Conservation (phyloP, 1,140 invertebrate genomes). For the Drosophila repletoides region DNA sequence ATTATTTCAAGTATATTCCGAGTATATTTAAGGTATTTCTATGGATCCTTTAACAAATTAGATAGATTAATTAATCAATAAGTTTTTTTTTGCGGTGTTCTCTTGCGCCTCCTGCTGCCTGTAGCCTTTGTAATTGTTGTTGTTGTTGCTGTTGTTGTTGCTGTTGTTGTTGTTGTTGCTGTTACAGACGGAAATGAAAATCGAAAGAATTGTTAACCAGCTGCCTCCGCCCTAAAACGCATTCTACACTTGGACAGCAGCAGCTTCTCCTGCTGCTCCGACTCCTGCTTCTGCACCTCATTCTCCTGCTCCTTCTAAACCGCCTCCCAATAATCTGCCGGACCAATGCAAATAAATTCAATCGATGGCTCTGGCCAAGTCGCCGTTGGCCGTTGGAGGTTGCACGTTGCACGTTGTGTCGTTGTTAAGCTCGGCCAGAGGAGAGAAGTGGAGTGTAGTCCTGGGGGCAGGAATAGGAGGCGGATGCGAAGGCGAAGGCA, state of each 20-base stretch:
- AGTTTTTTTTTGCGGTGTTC: too few species aligned
- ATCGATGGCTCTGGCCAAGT: slow-evolving; percentile 64
- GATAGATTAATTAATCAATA: too few species aligned
- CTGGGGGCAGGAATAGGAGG: too few species aligned
- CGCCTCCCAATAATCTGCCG: not conserved
- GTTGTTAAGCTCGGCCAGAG: slow-evolving; percentile 45
- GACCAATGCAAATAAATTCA: slow-evolving; percentile 79
- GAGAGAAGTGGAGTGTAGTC: too few species aligned
- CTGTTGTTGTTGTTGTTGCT: slow-evolving; percentile 49
- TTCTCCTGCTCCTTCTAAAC: slow-evolving; percentile 14
- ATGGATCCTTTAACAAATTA: too few species aligned
- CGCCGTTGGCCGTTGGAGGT: slow-evolving; percentile 55
- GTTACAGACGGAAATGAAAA: slow-evolving; percentile 77
- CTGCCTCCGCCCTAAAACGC: slow-evolving; percentile 24
- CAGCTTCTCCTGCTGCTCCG: not conserved
- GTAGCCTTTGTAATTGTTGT: slow-evolving; percentile 22
- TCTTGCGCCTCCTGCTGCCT: not conserved
- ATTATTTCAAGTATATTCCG: too few species aligned
- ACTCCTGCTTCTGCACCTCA: not conserved
- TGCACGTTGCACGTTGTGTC: slow-evolving; percentile 43
- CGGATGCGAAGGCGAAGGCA: too few species aligned
- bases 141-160: slow-evolving; percentile 43
- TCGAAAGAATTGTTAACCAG: slow-evolving; percentile 78
- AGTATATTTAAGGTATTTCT: too few species aligned
- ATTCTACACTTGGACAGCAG: slow-evolving; percentile 3